Evolutionary conservation across 2,888 invertebrate species (phyloP).

Genomic region (Elegia similella): DNA sequence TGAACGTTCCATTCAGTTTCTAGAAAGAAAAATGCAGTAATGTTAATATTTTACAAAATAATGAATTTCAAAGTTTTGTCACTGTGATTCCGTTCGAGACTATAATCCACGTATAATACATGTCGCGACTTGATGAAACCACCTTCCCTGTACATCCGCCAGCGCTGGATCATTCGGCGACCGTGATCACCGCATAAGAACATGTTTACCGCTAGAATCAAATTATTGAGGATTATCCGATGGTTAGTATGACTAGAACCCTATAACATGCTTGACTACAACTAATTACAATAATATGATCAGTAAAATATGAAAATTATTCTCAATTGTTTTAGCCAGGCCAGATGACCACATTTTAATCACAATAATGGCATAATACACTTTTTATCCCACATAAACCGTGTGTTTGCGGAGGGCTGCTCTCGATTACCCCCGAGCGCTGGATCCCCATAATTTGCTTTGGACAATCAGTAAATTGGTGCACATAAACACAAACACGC

Average conservation of each 20-base stretch:
- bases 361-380: conserved; percentile 12
- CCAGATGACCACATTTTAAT: conserved; percentile 11
- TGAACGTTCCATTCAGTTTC: neutral
- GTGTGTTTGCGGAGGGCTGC: conserved; percentile 19
- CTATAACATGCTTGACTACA: too few relatives aligned
- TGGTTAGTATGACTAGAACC: too few relatives aligned
- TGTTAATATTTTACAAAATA: neutral
- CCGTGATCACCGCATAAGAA: neutral
- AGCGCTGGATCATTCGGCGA: neutral
- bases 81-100: conserved; percentile 1
- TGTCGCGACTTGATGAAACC: neutral
- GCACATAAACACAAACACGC: conserved; percentile 53
- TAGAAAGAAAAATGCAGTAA: neutral
- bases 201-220: neutral
- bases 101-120: neutral
- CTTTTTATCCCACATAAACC: conserved; percentile 19
- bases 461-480: conserved; percentile 68
- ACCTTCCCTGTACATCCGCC: neutral
- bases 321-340: too few relatives aligned
- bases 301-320: too few relatives aligned
- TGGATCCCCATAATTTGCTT: conserved; percentile 45
- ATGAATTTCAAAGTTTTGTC: conserved; percentile 3
- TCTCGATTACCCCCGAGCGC: conserved; percentile 45
- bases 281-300: too few relatives aligned
- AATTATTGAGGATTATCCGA: too few relatives aligned